A percentile compares a stretch with the other conserved stretches of the same genome.
Evolutionary conservation across 1,140 invertebrate species (phyloP).

Genomic region (Pseudomyrmex dendroicus): DNA sequence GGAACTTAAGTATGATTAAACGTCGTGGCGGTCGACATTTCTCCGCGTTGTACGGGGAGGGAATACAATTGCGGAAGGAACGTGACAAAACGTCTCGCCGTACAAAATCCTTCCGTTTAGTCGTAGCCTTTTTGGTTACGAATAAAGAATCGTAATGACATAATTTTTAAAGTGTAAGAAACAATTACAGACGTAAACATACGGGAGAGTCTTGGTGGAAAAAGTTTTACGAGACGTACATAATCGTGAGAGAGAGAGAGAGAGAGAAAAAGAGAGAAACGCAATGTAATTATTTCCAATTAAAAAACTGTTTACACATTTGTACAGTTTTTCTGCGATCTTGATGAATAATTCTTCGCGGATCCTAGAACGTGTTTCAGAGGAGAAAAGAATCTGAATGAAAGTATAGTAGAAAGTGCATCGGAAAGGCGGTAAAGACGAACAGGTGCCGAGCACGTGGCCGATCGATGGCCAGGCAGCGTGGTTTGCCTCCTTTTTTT

Average conservation of each 20-base stretch:
- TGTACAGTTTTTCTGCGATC: no score
- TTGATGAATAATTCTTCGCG: neutral
- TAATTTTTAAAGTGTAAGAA: constrained; percentile 5
- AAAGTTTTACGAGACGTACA: constrained; percentile 1
- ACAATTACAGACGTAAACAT: neutral
- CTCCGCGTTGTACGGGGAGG: constrained; percentile 26
- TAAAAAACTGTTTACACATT: neutral
- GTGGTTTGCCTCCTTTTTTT: constrained; percentile 71
- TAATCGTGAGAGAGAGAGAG: neutral
- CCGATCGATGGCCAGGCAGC: constrained; percentile 77
- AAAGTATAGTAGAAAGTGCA: constrained; percentile 50
- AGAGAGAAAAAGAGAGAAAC: no score
- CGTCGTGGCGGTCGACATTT: constrained; percentile 61
- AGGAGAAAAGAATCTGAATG: constrained; percentile 8
- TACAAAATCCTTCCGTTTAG: constrained; percentile 47
- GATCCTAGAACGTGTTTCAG: neutral
- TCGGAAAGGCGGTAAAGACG: constrained; percentile 71
- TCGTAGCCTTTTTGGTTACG: constrained; percentile 15
- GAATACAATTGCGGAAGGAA: constrained; percentile 47
- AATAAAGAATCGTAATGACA: constrained; percentile 9
- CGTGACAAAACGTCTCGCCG: constrained; percentile 42
- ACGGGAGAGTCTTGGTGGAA: neutral
- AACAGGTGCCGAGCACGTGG: constrained; percentile 85
- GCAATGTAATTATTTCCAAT: neutral
- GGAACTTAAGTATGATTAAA: constrained; percentile 71